These are phyloP conservation scores for Platycheirus rosarum DNA, from an alignment of 2,888 invertebrate genomes.

Conservation along the genomic window DNA sequence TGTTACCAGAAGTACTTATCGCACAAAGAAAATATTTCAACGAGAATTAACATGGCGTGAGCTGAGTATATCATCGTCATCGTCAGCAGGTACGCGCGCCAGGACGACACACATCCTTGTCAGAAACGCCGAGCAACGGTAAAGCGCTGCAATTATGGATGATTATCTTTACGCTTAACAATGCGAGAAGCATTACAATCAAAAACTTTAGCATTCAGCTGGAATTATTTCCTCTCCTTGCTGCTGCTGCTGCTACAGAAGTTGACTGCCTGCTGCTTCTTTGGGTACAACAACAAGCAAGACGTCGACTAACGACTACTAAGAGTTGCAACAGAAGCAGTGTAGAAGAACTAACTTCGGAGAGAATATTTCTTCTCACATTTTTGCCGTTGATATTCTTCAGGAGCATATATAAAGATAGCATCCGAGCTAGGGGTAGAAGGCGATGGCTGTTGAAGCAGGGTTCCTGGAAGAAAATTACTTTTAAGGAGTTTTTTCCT, in stretches of 20 bases:
- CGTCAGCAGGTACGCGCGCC: slow-evolving; percentile 35
- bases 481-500: slow-evolving; percentile 70
- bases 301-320: neutral
- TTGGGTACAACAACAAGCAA: slow-evolving; percentile 17
- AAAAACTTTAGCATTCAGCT: slow-evolving; percentile 70
- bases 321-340: slow-evolving; percentile 36
- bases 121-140: slow-evolving; percentile 21
- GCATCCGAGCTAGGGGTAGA: too few relatives aligned
- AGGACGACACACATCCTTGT: neutral
- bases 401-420: neutral
- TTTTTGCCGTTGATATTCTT: slow-evolving; percentile 22
- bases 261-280: slow-evolving; percentile 27
- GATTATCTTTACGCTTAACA: slow-evolving; percentile 70
- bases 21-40: slow-evolving; percentile 53
- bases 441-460: slow-evolving; percentile 13
- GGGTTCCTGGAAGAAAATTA: slow-evolving; percentile 63
- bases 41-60: slow-evolving; percentile 26
- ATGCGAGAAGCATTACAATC: slow-evolving; percentile 71
- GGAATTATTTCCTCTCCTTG: slow-evolving; percentile 53
- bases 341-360: slow-evolving; percentile 38
- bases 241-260: slow-evolving; percentile 14
- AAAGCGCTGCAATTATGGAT: slow-evolving; percentile 71
- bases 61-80: slow-evolving; percentile 36
- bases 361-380: slow-evolving; percentile 42
- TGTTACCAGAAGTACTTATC: slow-evolving; percentile 66